Evolutionary conservation across 1,140 invertebrate species (phyloP).

Genomic region (Meloidogyne exigua): DNA sequence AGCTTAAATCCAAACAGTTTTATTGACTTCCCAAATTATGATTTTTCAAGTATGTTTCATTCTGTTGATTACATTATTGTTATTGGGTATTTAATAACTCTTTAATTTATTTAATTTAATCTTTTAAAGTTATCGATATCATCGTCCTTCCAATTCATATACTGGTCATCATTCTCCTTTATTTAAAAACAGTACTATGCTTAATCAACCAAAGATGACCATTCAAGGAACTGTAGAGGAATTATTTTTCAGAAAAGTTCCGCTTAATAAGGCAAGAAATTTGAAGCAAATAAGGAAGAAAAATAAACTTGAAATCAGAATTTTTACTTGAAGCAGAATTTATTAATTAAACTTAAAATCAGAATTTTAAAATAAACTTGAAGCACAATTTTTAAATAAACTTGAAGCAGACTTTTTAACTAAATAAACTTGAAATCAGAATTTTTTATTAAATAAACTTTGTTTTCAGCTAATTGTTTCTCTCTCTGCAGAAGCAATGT

Average conservation of each 20-base stretch:
- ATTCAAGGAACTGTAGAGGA: conserved; percentile 20
- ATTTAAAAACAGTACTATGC: conserved; percentile 16
- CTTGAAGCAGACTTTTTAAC: too few species aligned
- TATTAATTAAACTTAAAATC: not conserved
- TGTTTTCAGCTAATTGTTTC: conserved; percentile 15
- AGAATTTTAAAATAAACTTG: not conserved
- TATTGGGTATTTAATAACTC: conserved; percentile 3
- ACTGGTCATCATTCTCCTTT: conserved; percentile 38
- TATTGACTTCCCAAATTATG: conserved; percentile 8
- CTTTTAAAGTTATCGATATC: conserved; percentile 29
- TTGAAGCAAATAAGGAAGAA: not conserved
- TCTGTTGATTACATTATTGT: conserved; percentile 26
- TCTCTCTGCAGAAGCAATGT: conserved; percentile 19
- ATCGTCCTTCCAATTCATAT: conserved; percentile 11
- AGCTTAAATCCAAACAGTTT: conserved; percentile 15
- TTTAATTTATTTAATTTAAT: conserved; percentile 9
- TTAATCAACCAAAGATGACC: conserved; percentile 28
- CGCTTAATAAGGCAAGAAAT: not conserved
- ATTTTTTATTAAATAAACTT: not conserved
- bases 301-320: not conserved
- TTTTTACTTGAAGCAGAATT: not conserved
- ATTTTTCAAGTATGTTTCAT: not conserved
- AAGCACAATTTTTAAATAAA: not conserved
- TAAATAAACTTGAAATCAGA: not conserved
- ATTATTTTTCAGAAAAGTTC: conserved; percentile 12